phyloP scores from a whole-genome alignment of 1,140 invertebrate genomes.

The Drosophila prosaltans region DNA sequence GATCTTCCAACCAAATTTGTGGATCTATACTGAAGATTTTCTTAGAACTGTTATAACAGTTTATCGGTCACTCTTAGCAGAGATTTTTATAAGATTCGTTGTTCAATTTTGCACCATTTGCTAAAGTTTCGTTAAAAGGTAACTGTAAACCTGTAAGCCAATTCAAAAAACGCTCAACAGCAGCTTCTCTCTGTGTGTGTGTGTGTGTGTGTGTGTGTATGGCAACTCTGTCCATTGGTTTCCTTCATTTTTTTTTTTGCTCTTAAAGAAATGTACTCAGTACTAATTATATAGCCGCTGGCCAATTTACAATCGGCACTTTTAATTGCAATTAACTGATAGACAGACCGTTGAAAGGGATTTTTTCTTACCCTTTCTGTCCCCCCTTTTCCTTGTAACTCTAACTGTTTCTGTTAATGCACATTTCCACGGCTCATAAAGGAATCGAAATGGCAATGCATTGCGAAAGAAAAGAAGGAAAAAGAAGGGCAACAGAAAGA shows the following conservation, averaged over 20 bases:
- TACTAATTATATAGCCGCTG: slow-evolving; percentile 7
- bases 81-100: too few species aligned
- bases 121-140: too few species aligned
- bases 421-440: slow-evolving; percentile 75
- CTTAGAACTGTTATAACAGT: too few species aligned
- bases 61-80: too few species aligned
- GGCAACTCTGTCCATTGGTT: neutral
- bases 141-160: too few species aligned
- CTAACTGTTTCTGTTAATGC: slow-evolving; percentile 65
- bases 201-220: neutral
- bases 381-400: neutral
- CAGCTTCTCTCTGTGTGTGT: too few species aligned
- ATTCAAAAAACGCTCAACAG: too few species aligned
- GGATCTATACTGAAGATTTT: too few species aligned
- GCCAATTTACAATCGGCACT: slow-evolving; percentile 41
- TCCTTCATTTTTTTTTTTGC: neutral
- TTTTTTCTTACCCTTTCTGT: slow-evolving; percentile 23
- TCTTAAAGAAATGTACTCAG: neutral
- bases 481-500: slow-evolving; percentile 18
- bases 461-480: neutral
- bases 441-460: slow-evolving; percentile 19
- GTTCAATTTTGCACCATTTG: too few species aligned
- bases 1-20: too few species aligned
- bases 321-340: slow-evolving; percentile 63
- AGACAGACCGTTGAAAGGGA: slow-evolving; percentile 28